Conservation (phyloP, 2,888 invertebrate genomes). For the Hartigia nigra region DNA sequence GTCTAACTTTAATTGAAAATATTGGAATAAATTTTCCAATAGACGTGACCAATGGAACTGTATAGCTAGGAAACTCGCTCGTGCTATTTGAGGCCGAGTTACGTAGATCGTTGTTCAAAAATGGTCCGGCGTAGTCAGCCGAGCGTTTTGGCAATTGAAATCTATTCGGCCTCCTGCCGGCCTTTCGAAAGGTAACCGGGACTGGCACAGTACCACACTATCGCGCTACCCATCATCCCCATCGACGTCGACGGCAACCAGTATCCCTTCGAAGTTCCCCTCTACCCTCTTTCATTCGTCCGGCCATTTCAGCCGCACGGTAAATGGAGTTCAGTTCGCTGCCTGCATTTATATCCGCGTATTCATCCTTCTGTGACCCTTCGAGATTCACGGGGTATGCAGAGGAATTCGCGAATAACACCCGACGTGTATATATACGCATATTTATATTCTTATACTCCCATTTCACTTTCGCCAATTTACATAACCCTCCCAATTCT, state of each 20-base stretch:
- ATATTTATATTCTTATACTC: neutral
- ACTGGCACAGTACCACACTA: neutral
- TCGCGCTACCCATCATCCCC: neutral
- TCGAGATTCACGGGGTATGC: neutral
- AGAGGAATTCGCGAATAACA: constrained; percentile 2
- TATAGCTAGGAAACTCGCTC: constrained; percentile 5
- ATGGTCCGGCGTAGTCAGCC: constrained; percentile 31
- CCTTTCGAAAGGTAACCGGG: neutral
- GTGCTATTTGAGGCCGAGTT: constrained; percentile 33
- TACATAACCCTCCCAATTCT: neutral
- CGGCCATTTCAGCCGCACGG: constrained; percentile 19
- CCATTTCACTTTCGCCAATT: neutral
- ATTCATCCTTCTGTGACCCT: neutral
- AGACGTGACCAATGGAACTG: constrained; percentile 38
- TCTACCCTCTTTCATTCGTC: constrained; percentile 1
- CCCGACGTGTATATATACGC: neutral
- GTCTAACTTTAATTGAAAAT: constrained; percentile 66
- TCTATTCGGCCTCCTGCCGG: constrained; percentile 26
- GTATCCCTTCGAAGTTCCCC: neutral
- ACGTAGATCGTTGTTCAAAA: constrained; percentile 35
- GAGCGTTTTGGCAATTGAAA: constrained; percentile 43
- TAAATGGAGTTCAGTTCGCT: constrained; percentile 18
- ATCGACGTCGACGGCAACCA: neutral
- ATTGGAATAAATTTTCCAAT: constrained; percentile 65
- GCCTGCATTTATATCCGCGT: constrained; percentile 13